Evolutionary conservation across 2,888 invertebrate species (phyloP), one percentile per base, ranked within the genome.

Genomic region (Candidula unifasciata): DNA sequence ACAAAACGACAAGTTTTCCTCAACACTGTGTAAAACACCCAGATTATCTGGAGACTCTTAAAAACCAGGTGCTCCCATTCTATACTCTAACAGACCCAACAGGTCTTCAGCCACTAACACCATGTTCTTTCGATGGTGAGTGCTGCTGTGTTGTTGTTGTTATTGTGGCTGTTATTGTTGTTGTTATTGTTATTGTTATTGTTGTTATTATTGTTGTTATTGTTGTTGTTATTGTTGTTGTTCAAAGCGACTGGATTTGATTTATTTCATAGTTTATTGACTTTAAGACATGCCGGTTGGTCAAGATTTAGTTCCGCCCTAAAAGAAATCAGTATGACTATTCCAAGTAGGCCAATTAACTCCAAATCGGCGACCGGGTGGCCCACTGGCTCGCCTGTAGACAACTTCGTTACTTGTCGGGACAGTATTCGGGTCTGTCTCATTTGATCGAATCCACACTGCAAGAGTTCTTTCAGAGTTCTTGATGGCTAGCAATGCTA

Each of bases 91-190:
- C 18, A 18, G 35, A 24, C 13, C n/a, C 60, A n/a, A 13, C n/a
- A 16, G 64, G 24, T 3, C 44, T 78, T 10, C 13, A n/a, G 18
- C 64, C 24, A n/a, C 78, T 37, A 24, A 64, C 35, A 27, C 78
- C 78, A 5, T 78, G 78, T 52, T 37, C 78, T 52, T 3, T 27
- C 30, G 60, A 77, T 24, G 77, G 77, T 77, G 13, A 77, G 77
- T 64, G 33, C 60, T 16, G 10, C 18, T 21, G 6, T 37, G n/a
- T n/a, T 35, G 24, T 73, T 16, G 30, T 27, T 35, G 21, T 10
- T 35, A 16, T 24, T n/a, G 21, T 73, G 5, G 37, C 27, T n/a
- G 8, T 30, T 68, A 68, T 68, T 68, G 10, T 8, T 18, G n/a
- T 27, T 18, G 8, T 27, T 68, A 10, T 27, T 18, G n/a, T 27